Conservation (phyloP, 2,797 vertebrate species). For the Semotilus atromaculatus region DNA sequence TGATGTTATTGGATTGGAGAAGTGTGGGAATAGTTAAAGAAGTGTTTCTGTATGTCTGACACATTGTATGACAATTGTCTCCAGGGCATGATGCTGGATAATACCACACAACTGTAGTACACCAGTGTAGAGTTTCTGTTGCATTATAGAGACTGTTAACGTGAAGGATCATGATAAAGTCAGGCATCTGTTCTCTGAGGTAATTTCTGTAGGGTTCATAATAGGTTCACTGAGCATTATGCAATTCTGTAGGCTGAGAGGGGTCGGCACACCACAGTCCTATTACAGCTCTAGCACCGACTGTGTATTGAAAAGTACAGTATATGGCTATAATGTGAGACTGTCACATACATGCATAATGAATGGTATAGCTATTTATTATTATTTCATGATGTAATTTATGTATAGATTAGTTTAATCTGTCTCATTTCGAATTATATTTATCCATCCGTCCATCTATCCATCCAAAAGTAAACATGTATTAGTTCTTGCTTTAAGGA, state of each 20-base stretch:
- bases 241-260: conserved; percentile 42
- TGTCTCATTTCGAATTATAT: neutral
- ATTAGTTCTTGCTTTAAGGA: too few species aligned
- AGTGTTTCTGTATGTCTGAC: conserved; percentile 6
- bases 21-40: neutral
- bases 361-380: neutral
- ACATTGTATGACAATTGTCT: conserved; percentile 1
- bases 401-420: neutral
- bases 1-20: conserved; percentile 29
- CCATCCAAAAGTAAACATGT: too few species aligned
- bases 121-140: conserved; percentile 46
- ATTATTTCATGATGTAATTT: conserved; percentile 3
- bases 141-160: conserved; percentile 39
- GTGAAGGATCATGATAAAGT: conserved; percentile 44
- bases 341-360: conserved; percentile 2
- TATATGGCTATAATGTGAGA: neutral
- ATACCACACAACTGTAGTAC: conserved; percentile 28
- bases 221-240: conserved; percentile 40
- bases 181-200: conserved; percentile 47
- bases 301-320: conserved; percentile 5
- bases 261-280: conserved; percentile 26
- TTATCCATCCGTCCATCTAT: too few species aligned
- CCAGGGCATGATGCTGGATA: neutral
- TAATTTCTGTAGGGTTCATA: conserved; percentile 47
- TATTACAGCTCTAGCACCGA: conserved; percentile 36